These are phyloP conservation scores for Acronicta psi DNA, from an alignment of 2,888 invertebrate species.

Conservation along the genomic window DNA sequence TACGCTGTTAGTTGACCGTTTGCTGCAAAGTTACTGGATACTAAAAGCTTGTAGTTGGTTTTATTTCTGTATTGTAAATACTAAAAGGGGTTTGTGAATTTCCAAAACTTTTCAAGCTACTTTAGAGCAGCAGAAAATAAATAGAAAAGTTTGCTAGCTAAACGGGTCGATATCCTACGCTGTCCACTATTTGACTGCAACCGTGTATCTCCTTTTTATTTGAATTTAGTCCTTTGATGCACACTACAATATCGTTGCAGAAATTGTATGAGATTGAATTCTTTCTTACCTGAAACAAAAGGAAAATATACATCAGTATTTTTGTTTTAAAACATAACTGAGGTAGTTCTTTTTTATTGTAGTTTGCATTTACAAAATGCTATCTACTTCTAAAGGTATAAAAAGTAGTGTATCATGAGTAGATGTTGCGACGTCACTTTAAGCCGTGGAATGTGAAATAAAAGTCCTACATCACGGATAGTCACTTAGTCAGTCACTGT, in stretches of 20 bases:
- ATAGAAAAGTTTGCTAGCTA: slow-evolving; percentile 31
- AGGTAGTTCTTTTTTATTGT: no score
- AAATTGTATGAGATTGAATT: neutral
- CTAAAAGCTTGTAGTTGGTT: slow-evolving; percentile 44
- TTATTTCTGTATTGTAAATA: slow-evolving; percentile 51
- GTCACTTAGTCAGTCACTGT: no score
- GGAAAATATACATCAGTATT: neutral
- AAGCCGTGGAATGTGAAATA: no score
- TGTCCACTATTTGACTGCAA: slow-evolving; percentile 2
- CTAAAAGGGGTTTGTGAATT: slow-evolving; percentile 45
- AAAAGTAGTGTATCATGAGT: no score
- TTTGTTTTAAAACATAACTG: no score
- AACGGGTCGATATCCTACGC: slow-evolving; percentile 12
- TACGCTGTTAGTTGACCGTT: slow-evolving; percentile 47
- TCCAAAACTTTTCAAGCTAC: slow-evolving; percentile 30
- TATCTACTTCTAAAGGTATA: no score
- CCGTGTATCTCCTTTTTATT: neutral
- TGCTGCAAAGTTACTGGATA: slow-evolving; percentile 43
- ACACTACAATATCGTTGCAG: neutral
- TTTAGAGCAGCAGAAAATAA: slow-evolving; percentile 34
- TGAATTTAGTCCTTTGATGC: neutral
- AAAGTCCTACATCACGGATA: no score
- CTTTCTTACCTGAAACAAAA: slow-evolving; percentile 40
- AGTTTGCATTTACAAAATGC: no score
- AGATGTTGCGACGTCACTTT: no score